phyloP scores from a whole-genome alignment of 2,888 invertebrate genomes.

The Pandemis heparana region DNA sequence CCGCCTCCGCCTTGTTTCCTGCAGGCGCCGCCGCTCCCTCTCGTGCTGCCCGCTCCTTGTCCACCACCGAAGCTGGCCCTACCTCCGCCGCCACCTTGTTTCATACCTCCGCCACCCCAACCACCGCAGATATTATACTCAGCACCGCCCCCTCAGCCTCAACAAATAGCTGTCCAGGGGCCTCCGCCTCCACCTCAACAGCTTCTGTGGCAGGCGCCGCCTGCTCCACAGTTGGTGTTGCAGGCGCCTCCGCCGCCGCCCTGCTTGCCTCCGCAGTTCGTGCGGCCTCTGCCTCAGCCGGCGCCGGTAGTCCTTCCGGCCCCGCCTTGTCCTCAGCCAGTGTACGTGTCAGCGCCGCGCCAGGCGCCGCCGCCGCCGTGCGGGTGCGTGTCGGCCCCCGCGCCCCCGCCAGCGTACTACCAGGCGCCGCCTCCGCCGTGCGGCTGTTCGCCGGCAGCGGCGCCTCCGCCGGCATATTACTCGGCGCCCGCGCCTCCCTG shows the following conservation, averaged over 20 bases:
- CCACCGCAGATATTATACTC: slow-evolving; percentile 18
- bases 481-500: slow-evolving; percentile 55
- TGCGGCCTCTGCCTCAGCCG: slow-evolving; percentile 25
- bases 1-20: slow-evolving; percentile 47
- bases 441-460: slow-evolving; percentile 54
- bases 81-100: slow-evolving; percentile 43
- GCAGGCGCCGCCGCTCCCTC: slow-evolving; percentile 46
- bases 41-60: slow-evolving; percentile 19
- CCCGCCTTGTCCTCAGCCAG: slow-evolving; percentile 49
- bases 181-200: slow-evolving; percentile 44
- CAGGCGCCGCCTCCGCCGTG: slow-evolving; percentile 54
- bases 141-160: slow-evolving; percentile 34
- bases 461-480: slow-evolving; percentile 51
- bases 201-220: slow-evolving; percentile 24
- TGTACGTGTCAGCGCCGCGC: slow-evolving; percentile 32
- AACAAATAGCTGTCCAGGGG: slow-evolving; percentile 42
- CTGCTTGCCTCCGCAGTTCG: slow-evolving; percentile 36
- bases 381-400: slow-evolving; percentile 55
- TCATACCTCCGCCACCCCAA: slow-evolving; percentile 44
- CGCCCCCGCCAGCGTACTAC: slow-evolving; percentile 56
- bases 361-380: slow-evolving; percentile 19
- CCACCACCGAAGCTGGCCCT: slow-evolving; percentile 39
- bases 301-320: slow-evolving; percentile 45
- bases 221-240: slow-evolving; percentile 24
- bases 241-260: slow-evolving; percentile 42